Percentiles rank a stretch among this genome's conserved stretches.
phyloP scores from a whole-genome alignment of 2,113 vertebrate species.

The Onychostoma macrolepis region DNA sequence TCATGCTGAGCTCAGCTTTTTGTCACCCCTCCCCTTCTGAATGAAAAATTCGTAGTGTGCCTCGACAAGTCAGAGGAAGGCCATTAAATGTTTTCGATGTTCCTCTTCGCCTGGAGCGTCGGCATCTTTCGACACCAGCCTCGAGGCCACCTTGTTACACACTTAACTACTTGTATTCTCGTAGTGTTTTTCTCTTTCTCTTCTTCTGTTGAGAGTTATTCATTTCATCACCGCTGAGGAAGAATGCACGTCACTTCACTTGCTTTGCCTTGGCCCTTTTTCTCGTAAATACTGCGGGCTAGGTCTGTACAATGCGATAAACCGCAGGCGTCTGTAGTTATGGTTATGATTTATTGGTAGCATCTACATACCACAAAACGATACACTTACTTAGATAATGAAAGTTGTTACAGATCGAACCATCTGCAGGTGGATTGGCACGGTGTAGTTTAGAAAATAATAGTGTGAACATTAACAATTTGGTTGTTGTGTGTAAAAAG shows the following conservation, averaged over 20 bases:
- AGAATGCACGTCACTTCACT: constrained; percentile 66
- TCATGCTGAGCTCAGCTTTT: not conserved
- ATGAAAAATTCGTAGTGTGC: constrained; percentile 37
- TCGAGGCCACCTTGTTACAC: constrained; percentile 76
- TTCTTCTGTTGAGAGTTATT: constrained; percentile 73
- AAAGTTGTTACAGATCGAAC: constrained; percentile 42
- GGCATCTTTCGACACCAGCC: constrained; percentile 74
- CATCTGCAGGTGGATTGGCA: constrained; percentile 54
- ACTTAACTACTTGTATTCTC: constrained; percentile 77
- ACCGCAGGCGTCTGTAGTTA: constrained; percentile 59
- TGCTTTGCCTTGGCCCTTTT: constrained; percentile 66
- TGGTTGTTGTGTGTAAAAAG: constrained; percentile 14
- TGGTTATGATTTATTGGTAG: constrained; percentile 60
- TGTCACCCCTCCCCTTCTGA: not conserved
- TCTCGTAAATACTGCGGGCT: constrained; percentile 66
- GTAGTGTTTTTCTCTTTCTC: constrained; percentile 65
- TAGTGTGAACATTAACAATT: not conserved
- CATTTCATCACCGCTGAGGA: constrained; percentile 65
- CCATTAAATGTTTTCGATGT: constrained; percentile 69
- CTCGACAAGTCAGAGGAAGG: constrained; percentile 58
- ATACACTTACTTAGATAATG: constrained; percentile 59
- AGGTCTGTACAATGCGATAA: constrained; percentile 60
- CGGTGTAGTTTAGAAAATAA: constrained; percentile 32
- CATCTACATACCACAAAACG: constrained; percentile 61
- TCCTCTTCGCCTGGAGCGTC: constrained; percentile 63